phyloP scores from a whole-genome alignment of 2,113 vertebrate species.

The Carettochelys insculpta region DNA sequence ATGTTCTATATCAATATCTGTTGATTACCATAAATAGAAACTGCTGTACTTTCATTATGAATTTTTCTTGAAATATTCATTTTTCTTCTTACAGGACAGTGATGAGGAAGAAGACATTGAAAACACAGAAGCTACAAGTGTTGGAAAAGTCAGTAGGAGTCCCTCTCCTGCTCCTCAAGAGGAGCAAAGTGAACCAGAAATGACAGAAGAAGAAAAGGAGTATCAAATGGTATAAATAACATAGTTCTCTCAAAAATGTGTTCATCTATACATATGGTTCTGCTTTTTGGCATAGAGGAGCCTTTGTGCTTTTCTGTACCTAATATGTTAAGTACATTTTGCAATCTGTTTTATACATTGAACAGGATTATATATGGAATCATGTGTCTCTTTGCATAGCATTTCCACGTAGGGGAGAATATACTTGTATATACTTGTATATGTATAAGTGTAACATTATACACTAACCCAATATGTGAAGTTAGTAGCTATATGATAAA shows the following conservation, averaged over 20 bases:
- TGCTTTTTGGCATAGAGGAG: background rate
- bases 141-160: slow-evolving; percentile 82
- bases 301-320: background rate
- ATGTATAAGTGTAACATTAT: no score
- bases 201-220: slow-evolving; percentile 98
- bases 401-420: background rate
- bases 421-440: no score
- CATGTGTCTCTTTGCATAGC: background rate
- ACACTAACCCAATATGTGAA: background rate
- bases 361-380: background rate
- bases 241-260: background rate
- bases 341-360: no score
- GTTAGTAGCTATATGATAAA: background rate
- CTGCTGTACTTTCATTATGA: background rate
- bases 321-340: background rate
- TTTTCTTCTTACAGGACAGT: slow-evolving; percentile 84
- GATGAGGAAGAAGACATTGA: slow-evolving; percentile 90
- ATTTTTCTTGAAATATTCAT: background rate
- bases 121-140: slow-evolving; percentile 77
- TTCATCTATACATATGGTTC: background rate
- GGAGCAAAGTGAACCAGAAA: slow-evolving; percentile 94
- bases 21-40: background rate
- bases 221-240: slow-evolving; percentile 89
- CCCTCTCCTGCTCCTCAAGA: slow-evolving; percentile 91
- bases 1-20: background rate